Percentiles rank a stretch among this genome's conserved stretches.
Evolutionary conservation across 2,888 invertebrate genomes (phyloP).

Genomic region (Metellina segmentata): DNA sequence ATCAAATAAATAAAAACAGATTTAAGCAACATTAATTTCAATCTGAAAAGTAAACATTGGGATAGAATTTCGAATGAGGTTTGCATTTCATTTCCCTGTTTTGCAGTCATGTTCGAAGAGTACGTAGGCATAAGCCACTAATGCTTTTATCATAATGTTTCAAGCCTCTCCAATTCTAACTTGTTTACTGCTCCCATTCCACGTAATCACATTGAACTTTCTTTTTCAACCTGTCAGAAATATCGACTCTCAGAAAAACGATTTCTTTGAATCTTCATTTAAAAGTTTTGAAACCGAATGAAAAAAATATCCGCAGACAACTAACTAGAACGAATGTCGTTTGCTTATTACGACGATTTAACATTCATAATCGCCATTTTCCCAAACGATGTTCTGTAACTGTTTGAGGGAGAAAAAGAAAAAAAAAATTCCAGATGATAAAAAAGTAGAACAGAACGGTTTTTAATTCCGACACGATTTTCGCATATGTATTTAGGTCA

Average conservation of each 20-base stretch:
- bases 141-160: background rate
- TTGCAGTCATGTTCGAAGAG: too few relatives aligned
- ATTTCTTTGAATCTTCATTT: background rate
- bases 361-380: background rate
- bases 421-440: background rate
- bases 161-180: background rate
- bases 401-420: background rate
- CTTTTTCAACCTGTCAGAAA: background rate
- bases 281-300: background rate
- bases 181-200: background rate
- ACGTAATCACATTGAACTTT: background rate
- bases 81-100: too few relatives aligned
- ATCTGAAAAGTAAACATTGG: too few relatives aligned
- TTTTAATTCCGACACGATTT: conserved; percentile 69
- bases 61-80: too few relatives aligned
- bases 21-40: too few relatives aligned
- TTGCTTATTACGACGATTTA: background rate
- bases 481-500: conserved; percentile 71
- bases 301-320: background rate
- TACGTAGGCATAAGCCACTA: background rate
- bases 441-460: conserved; percentile 40
- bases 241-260: background rate
- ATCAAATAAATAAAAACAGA: too few relatives aligned
- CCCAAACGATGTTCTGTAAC: background rate
- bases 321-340: background rate